Evolutionary conservation across 2,888 invertebrate genomes (phyloP).

Genomic region (Rhimphoctona megacephalus): DNA sequence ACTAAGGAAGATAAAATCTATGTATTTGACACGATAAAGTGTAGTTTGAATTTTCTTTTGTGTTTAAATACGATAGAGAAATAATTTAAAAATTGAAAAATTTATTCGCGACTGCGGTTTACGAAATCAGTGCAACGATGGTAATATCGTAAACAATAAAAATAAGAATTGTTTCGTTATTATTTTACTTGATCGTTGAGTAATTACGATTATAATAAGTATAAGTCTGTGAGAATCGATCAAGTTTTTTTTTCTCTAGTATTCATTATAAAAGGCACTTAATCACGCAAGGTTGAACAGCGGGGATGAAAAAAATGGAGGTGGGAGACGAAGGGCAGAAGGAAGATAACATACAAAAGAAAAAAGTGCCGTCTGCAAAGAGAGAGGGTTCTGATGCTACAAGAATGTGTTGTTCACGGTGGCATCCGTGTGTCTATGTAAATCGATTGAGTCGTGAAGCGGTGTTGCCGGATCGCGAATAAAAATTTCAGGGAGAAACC

Average conservation of each 20-base stretch:
- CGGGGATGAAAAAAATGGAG: conserved; percentile 6
- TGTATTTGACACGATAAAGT: neutral
- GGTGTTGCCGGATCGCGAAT: conserved; percentile 73
- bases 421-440: conserved; percentile 73
- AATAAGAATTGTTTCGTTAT: neutral
- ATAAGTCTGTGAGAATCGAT: neutral
- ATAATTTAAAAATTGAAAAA: neutral
- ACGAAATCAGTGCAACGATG: neutral
- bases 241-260: conserved; percentile 18
- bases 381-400: conserved; percentile 28
- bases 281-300: conserved; percentile 29
- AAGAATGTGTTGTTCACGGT: conserved; percentile 64
- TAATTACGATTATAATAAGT: neutral
- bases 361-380: conserved; percentile 33
- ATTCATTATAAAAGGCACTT: conserved; percentile 23
- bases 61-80: neutral
- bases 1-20: conserved; percentile 48
- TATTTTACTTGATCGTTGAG: neutral
- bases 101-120: neutral
- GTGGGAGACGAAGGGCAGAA: conserved; percentile 37
- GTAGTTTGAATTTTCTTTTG: conserved; percentile 14
- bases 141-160: neutral
- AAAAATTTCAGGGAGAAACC: conserved; percentile 69
- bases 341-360: conserved; percentile 34
- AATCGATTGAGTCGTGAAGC: conserved; percentile 73